These are phyloP conservation scores for Oncorhynchus clarkii DNA, from an alignment of 2,113 vertebrate species.

Conservation along the genomic window DNA sequence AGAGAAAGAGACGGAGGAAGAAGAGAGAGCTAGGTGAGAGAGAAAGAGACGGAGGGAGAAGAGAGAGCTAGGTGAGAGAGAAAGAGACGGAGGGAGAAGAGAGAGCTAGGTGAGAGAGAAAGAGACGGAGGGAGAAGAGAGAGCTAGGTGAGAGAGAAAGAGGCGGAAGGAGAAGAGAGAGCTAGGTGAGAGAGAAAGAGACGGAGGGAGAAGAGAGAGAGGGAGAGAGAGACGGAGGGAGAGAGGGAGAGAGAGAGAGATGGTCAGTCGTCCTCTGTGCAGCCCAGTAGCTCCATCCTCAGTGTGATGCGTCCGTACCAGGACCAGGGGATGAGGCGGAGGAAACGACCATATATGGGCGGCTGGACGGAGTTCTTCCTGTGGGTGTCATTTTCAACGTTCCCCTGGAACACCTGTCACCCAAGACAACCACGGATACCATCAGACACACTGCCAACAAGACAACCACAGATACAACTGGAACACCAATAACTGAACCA, in stretches of 20 bases:
- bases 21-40: too few species aligned
- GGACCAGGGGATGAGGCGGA: conserved; percentile 85
- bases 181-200: neutral
- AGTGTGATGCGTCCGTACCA: conserved; percentile 87
- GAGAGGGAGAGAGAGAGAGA: neutral
- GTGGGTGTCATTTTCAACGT: conserved; percentile 86
- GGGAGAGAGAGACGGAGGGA: neutral
- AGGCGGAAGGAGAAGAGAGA: too few species aligned
- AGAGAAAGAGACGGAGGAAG: too few species aligned
- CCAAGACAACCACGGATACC: neutral
- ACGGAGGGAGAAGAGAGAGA: neutral
- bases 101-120: too few species aligned
- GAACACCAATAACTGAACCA: too few species aligned
- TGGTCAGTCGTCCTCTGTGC: conserved; percentile 76
- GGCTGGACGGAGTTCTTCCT: conserved; percentile 86
- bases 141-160: too few species aligned
- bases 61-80: too few species aligned
- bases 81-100: too few species aligned
- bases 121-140: too few species aligned
- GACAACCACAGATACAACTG: neutral
- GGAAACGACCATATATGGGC: conserved; percentile 74
- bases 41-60: too few species aligned
- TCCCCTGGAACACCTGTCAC: conserved; percentile 84
- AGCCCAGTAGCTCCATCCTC: conserved; percentile 83
- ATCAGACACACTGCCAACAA: neutral